Evolutionary conservation across 2,797 vertebrate species (phyloP).

Genomic region (Schizothorax lantsangensis): DNA sequence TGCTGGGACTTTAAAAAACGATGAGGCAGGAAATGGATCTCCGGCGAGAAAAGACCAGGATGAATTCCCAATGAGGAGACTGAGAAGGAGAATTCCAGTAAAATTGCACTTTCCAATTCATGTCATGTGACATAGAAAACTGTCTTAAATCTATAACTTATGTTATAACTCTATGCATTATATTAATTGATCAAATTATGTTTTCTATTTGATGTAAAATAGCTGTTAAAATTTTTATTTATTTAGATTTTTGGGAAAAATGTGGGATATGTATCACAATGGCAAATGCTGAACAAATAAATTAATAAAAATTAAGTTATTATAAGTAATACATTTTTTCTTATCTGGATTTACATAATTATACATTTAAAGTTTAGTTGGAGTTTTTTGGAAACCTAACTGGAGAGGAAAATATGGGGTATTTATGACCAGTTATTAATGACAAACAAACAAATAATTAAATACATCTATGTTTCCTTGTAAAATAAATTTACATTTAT

Average conservation of each 20-base stretch:
- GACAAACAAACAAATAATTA: too few species aligned
- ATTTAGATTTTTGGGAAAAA: not conserved
- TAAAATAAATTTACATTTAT: too few species aligned
- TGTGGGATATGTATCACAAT: not conserved
- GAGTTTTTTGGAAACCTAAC: too few species aligned
- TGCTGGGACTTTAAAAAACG: constrained; percentile 23
- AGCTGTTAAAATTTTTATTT: not conserved
- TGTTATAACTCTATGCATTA: not conserved
- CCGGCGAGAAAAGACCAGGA: not conserved
- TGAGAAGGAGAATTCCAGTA: not conserved
- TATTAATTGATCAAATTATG: not conserved
- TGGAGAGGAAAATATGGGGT: too few species aligned
- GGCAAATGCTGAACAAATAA: not conserved
- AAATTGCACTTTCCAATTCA: not conserved
- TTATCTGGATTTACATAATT: not conserved
- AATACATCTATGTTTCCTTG: not conserved
- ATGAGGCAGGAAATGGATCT: constrained; percentile 35
- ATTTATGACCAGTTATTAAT: too few species aligned
- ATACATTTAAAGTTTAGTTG: not conserved
- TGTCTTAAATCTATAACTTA: not conserved
- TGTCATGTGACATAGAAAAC: not conserved
- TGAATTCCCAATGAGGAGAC: not conserved
- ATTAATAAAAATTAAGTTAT: too few species aligned
- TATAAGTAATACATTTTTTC: too few species aligned
- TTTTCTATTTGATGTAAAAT: not conserved